Evolutionary conservation across 1,140 invertebrate species (phyloP).

Genomic region (Portunus trituberculatus): DNA sequence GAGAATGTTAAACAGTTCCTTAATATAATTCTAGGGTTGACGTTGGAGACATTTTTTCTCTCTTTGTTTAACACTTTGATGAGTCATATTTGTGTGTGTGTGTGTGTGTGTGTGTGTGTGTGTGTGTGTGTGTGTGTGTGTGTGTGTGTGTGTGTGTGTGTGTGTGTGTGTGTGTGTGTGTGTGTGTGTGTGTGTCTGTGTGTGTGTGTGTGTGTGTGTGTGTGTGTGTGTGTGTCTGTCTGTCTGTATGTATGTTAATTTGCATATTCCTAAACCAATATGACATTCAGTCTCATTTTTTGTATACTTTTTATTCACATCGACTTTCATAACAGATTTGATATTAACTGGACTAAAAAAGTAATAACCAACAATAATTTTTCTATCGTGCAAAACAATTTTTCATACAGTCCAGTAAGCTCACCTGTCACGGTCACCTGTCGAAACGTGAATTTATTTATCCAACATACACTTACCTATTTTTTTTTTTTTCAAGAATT

Average conservation of each 20-base stretch:
- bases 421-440: no score
- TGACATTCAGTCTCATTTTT: no score
- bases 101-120: constrained; percentile 43
- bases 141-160: constrained; percentile 26
- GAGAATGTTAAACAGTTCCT: no score
- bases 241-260: no score
- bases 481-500: background rate
- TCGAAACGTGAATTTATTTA: background rate
- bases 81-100: background rate
- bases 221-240: constrained; percentile 23
- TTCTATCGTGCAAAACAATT: no score
- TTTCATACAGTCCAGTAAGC: no score
- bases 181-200: background rate
- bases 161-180: background rate
- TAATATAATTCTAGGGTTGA: no score
- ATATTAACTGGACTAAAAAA: no score
- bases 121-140: constrained; percentile 40
- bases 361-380: no score
- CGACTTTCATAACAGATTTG: no score
- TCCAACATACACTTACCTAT: background rate
- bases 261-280: background rate
- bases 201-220: constrained; percentile 40
- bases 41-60: no score
- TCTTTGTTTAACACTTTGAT: background rate
- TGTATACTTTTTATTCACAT: no score